Evolutionary conservation across 1,140 invertebrate genomes (phyloP).

Genomic region (Pseudomyrmex cubaensis): DNA sequence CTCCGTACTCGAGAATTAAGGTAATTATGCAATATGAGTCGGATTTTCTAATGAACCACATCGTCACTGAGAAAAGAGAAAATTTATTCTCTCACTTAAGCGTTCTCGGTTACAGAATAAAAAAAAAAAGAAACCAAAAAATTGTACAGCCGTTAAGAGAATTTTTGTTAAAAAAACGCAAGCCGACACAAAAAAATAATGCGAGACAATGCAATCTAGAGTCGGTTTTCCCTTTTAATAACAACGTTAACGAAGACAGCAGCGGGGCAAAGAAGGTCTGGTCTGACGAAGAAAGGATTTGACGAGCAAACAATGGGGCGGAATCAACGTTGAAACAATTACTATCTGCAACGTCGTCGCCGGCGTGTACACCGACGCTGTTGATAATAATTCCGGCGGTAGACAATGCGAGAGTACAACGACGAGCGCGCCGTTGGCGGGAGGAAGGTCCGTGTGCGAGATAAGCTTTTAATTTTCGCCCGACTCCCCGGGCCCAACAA

Average conservation of each 20-base stretch:
- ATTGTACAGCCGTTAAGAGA: neutral
- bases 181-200: neutral
- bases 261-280: conserved; percentile 5
- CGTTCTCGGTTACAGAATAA: neutral
- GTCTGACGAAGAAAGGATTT: conserved; percentile 49
- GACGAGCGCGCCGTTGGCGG: neutral
- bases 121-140: too few relatives aligned
- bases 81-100: neutral
- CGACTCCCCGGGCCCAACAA: conserved; percentile 68
- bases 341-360: conserved; percentile 70
- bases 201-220: conserved; percentile 8
- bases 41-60: neutral
- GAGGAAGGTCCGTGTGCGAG: conserved; percentile 58
- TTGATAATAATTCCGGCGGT: conserved; percentile 77
- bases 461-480: conserved; percentile 80
- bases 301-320: conserved; percentile 73
- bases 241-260: conserved; percentile 10
- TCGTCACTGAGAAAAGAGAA: neutral
- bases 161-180: conserved; percentile 21
- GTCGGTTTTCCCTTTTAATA: conserved; percentile 4
- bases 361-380: conserved; percentile 52
- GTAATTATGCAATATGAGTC: neutral
- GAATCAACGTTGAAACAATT: conserved; percentile 78
- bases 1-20: neutral
- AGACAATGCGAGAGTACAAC: conserved; percentile 69